Base-by-base conservation (phyloP, 1,140 invertebrate species). In the Sarcophaga peregrina region DNA sequence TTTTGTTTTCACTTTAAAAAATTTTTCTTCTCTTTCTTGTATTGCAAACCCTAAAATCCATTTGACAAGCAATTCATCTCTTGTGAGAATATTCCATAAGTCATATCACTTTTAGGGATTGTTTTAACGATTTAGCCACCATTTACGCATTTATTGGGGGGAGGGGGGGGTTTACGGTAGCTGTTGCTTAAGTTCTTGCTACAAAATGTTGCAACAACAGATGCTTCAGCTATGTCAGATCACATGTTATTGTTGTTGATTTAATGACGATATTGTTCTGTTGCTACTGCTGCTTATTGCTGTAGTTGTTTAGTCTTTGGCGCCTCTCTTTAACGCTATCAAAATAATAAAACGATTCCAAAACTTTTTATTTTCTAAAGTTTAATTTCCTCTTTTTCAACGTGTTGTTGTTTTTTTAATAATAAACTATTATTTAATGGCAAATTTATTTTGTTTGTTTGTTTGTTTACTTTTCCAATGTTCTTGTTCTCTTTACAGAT, bases 301-400 rank as follows among this genome's bases (percentile, higher is more conserved):
- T 4, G 25, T 37, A 2, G 17, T 52, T 78, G 17, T 50, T 78
- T 17, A 52, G 17, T 50, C 37, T 8, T 20, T 78, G 75, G 75
- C 75, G 75, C 75, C 75, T 78, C 75, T 78, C 75, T 52, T 78
- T 52, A 78, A 47, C 50, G 50, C 75, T 78, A 78, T 78, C n/a
- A 78, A 78, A 78, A 78, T 78, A 78, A 50, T 78, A 25, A 72
- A 72, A 20, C 10, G 17, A 78, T 48, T 48, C 9, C 54, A 68
- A n/a, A 17, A 25, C 20, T 78, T 78, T 76, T 76, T 46, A 8
- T 76, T 76, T n/a, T 47, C 45, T 76, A 47, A 76, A 47, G 37
- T 47, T 76, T 76, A 78, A 37, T 37, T 37, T 37, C 25, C 25
- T 37, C 25, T 68, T 25, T 8, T 20, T 68, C 8, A 25, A n/a